Base-by-base conservation (phyloP, 1,140 invertebrate species). In the Cotesia typhae region DNA sequence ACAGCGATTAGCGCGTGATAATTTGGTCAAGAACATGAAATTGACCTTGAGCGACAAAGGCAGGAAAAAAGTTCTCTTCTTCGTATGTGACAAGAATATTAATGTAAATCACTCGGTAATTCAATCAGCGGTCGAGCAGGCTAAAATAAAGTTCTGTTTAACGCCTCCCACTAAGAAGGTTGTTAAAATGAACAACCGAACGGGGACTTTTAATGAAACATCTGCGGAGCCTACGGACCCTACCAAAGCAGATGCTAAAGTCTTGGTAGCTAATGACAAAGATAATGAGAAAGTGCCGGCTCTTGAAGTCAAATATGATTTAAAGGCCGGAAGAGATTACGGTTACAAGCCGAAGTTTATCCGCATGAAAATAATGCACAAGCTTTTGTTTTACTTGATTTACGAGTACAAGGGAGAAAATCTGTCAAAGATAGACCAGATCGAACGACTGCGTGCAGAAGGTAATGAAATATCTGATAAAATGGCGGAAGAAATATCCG, bases 341-440 rank as follows among this genome's bases (percentile, higher is more conserved):
- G 89, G 89, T 4, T 87, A 87, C 37, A 84, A 87, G 36, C 92
- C 93, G 0, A 95, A 94, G 82, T 93, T 94, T 76, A 80, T 91
- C 2, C 85, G 92, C 38, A 90, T 93, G 84, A 83, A 89, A 74
- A 83, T 89, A 12, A 75, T 95, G 14, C 93, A 95, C 77, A 84
- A 90, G 72, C 88, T 92, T 61, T 76, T 95, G 0, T 94, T 88
- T 81, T 94, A 94, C 80, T 77, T 94, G 4, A 84, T 92, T 1
- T 91, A 91, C 69, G 89, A 88, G 37, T 89, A 92, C 79, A 81
- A 85, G 10, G 88, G 89, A 4, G 70, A 88, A 47, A 74, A 79
- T n/a, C 73, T 87, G 65, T 81, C 81, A 1, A 78, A 86, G 60
- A 60, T 81, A 28, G 79, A 88, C 51, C 80, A 88, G 3, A 72